Percentiles rank a stretch among this genome's conserved stretches.
phyloP scores from a whole-genome alignment of 2,113 vertebrate species.

The Gadus chalcogrammus region DNA sequence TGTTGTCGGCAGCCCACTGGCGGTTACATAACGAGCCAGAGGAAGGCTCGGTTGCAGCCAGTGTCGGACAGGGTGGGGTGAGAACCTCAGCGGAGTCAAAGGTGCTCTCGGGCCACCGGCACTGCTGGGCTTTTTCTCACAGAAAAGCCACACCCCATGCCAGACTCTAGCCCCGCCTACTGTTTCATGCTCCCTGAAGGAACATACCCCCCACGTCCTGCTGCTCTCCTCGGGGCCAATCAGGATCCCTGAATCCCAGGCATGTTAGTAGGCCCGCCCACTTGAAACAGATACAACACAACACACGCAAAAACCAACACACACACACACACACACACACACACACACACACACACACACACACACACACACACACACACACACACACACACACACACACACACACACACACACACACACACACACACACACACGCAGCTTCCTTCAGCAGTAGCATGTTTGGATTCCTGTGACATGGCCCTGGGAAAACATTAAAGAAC shows the following conservation, averaged over 20 bases:
- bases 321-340: not conserved
- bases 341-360: not conserved
- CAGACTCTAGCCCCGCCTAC: too few species aligned
- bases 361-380: conserved; percentile 1
- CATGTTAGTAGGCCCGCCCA: too few species aligned
- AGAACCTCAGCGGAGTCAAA: conserved; percentile 46
- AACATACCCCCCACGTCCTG: too few species aligned
- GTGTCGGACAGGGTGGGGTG: conserved; percentile 32
- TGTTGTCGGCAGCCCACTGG: too few species aligned
- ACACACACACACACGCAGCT: conserved; percentile 5
- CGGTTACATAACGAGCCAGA: conserved; percentile 8
- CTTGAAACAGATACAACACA: not conserved
- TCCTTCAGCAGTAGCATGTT: conserved; percentile 40
- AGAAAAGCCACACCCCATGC: conserved; percentile 33
- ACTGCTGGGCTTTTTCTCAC: conserved; percentile 59
- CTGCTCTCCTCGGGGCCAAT: too few species aligned
- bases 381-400: conserved; percentile 16
- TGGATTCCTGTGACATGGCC: conserved; percentile 52
- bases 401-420: conserved; percentile 21
- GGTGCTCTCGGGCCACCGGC: conserved; percentile 46
- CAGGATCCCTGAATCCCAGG: too few species aligned
- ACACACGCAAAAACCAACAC: conserved; percentile 17
- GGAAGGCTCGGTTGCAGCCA: conserved; percentile 26
- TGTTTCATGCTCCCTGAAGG: too few species aligned
- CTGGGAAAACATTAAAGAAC: conserved; percentile 48